These are phyloP conservation scores for Trimorus sp. DNA, from an alignment of 2,888 invertebrate genomes.

Conservation along the genomic window DNA sequence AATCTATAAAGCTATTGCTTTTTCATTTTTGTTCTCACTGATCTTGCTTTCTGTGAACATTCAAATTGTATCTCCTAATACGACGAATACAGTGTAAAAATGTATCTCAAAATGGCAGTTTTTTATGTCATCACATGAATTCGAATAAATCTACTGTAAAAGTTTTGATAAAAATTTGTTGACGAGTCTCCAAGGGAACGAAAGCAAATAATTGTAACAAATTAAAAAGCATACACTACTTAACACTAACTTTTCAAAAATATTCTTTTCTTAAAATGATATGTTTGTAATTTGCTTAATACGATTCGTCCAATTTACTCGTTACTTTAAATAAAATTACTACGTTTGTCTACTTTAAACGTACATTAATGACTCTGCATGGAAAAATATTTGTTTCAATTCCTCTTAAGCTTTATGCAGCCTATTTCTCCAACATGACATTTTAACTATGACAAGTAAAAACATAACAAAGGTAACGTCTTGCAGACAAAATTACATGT, in stretches of 20 bases:
- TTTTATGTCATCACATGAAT: too few relatives aligned
- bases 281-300: neutral
- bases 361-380: constrained; percentile 41
- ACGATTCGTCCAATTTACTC: neutral
- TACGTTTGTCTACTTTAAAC: constrained; percentile 38
- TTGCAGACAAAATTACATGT: neutral
- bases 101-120: too few relatives aligned
- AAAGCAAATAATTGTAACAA: too few relatives aligned
- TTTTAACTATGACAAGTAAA: neutral
- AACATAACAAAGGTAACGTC: neutral
- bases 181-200: too few relatives aligned
- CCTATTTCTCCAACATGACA: neutral
- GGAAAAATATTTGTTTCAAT: constrained; percentile 49
- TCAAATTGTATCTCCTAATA: too few relatives aligned
- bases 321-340: constrained; percentile 7
- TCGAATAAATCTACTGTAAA: too few relatives aligned
- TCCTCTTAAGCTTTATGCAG: constrained; percentile 43
- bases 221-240: too few relatives aligned
- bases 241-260: constrained; percentile 17
- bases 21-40: too few relatives aligned
- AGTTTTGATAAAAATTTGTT: too few relatives aligned
- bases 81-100: too few relatives aligned
- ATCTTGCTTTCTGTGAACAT: too few relatives aligned
- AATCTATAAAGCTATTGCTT: too few relatives aligned
- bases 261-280: neutral